Percentiles rank a stretch among this genome's conserved stretches.
phyloP scores from a whole-genome alignment of 2,113 vertebrate species.

The Saimiri boliviensis region DNA sequence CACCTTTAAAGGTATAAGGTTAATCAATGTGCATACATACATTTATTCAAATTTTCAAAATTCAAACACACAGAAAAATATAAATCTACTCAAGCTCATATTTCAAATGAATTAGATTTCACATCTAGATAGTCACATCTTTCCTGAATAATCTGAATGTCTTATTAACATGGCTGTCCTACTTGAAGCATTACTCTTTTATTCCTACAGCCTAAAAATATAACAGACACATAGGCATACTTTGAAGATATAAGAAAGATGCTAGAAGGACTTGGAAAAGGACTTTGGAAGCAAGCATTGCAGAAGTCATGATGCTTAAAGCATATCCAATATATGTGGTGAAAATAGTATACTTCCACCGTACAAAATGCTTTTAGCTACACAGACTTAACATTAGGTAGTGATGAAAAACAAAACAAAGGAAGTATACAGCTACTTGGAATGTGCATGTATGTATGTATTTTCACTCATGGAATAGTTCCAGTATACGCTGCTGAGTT shows the following conservation, averaged over 20 bases:
- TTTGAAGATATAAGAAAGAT: constrained; percentile 5
- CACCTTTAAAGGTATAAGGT: not conserved
- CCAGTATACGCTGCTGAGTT: not conserved
- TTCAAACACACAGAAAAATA: not conserved
- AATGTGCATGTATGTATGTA: not conserved
- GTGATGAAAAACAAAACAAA: not conserved
- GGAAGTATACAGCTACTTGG: not conserved
- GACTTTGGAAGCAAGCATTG: not conserved
- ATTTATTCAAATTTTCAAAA: constrained; percentile 11
- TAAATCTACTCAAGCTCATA: not conserved
- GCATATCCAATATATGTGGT: not conserved
- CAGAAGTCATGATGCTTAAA: not conserved
- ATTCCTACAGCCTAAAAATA: not conserved
- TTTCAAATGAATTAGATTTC: not conserved
- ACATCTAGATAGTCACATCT: not conserved
- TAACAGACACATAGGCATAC: not conserved
- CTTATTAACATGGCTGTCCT: not conserved
- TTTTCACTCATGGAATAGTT: not conserved
- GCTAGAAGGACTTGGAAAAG: not conserved
- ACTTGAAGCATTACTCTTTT: constrained; percentile 18
- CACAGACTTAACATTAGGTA: not conserved
- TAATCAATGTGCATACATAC: not conserved
- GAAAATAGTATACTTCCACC: not conserved
- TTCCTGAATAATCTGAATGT: constrained; percentile 32
- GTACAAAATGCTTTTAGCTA: not conserved